A percentile compares a stretch with the other conserved stretches of the same genome.
phyloP scores from a whole-genome alignment of 2,888 invertebrate species.

The Tetheella fluctuosa region DNA sequence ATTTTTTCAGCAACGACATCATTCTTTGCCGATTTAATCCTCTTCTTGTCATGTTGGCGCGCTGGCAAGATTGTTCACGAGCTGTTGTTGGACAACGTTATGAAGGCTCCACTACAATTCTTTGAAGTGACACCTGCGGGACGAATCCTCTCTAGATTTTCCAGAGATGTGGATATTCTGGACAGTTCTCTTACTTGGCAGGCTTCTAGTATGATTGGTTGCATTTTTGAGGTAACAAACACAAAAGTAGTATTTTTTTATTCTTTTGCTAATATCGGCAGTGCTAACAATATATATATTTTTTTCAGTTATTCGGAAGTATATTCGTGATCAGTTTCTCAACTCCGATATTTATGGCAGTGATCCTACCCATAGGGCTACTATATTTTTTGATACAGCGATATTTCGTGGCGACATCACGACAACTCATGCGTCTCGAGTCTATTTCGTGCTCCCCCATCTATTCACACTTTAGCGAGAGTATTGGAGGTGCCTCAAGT shows the following conservation, averaged over 20 bases:
- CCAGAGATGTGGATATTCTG: slow-evolving; percentile 90
- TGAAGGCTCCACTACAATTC: slow-evolving; percentile 88
- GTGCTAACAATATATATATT: not conserved
- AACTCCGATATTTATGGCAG: slow-evolving; percentile 91
- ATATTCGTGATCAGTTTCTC: slow-evolving; percentile 93
- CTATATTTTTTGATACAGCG: slow-evolving; percentile 95
- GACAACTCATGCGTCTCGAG: slow-evolving; percentile 96
- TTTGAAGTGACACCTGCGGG: slow-evolving; percentile 92
- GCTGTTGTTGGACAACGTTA: slow-evolving; percentile 84
- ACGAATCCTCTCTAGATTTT: slow-evolving; percentile 89
- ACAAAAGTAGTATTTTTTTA: not conserved
- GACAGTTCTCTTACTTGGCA: slow-evolving; percentile 87
- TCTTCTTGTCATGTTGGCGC: slow-evolving; percentile 87
- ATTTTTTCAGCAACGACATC: slow-evolving; percentile 86
- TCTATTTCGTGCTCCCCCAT: slow-evolving; percentile 97
- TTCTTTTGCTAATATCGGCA: not conserved
- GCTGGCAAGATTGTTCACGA: slow-evolving; percentile 87
- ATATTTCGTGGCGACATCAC: slow-evolving; percentile 96
- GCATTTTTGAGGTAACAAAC: slow-evolving; percentile 88
- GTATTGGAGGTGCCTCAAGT: slow-evolving; percentile 92
- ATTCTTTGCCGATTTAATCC: slow-evolving; percentile 87
- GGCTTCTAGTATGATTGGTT: slow-evolving; percentile 87
- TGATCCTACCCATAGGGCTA: slow-evolving; percentile 91
- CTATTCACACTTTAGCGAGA: slow-evolving; percentile 98
- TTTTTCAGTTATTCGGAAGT: slow-evolving; percentile 90